Base-by-base conservation (phyloP, 2,888 invertebrate genomes). In the Hirtodrosophila trivittata region DNA sequence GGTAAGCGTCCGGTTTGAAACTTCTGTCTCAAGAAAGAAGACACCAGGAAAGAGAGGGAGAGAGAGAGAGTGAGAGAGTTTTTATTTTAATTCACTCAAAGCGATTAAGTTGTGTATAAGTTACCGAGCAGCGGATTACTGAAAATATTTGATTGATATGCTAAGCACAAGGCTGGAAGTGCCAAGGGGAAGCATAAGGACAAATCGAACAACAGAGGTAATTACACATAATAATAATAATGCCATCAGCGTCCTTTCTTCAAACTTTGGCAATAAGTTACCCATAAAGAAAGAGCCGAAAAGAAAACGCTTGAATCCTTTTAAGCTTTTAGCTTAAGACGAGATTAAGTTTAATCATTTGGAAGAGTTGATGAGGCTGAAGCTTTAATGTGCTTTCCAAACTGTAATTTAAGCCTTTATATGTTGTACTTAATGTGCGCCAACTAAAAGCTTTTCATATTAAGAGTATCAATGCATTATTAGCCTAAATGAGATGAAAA, bases 11-110 rank as follows among this genome's bases (percentile, higher is more conserved):
- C 26, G 9, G 32, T 12, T 13, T 37, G 9, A n/a, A 28, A 28
- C 28, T 28, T n/a, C n/a, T 28, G 5, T 7, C 1, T 21, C n/a
- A 37, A 37, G 42, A 9, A 28, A 25, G 56, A 69, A 50, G 10
- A 25, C 18, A 21, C 12, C 5, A 18, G 28, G 26, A 16, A 32
- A 14, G 30, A n/a, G n/a, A n/a, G 16, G 21, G 10, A 25, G 10
- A 6, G 32, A 18, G 10, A 21, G 10, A 37, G 9, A 42, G 39
- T 30, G 28, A 21, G 10, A 46, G 57, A 66, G n/a, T 66, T 66
- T 60, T 67, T 58, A 77, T 70, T 77, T 84, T 77, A 71, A 78
- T 78, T 84, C 78, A 77, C 75, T 77, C 65, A 58, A 42, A 56
- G 41, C 59, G 62, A 63, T 70, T 77, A 77, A 81, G 5, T 81